Conservation (phyloP, 2,113 vertebrate genomes). For the Myrmophylax atrothorax region DNA sequence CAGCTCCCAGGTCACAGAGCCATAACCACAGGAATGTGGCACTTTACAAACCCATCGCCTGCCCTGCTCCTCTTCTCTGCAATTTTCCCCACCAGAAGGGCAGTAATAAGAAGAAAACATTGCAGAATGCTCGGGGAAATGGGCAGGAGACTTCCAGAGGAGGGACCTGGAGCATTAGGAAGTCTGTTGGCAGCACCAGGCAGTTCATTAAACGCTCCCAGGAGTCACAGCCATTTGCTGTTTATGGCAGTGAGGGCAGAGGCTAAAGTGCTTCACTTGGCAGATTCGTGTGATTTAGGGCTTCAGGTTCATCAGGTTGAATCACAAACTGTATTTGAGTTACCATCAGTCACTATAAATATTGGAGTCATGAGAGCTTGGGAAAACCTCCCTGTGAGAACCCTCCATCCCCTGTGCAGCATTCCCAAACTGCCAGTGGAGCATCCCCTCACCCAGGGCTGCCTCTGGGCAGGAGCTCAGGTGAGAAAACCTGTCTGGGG, state of each 20-base stretch:
- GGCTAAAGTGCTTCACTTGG: slow-evolving; percentile 17
- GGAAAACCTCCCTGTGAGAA: accelerated
- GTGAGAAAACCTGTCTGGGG: not conserved
- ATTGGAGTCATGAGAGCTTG: not conserved
- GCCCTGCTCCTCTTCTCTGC: not conserved
- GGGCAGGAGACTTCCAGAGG: not conserved
- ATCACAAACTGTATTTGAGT: not conserved
- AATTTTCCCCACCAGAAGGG: not conserved
- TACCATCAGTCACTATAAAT: not conserved
- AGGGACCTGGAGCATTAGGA: not conserved
- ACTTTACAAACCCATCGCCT: accelerated
- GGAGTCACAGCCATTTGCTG: not conserved
- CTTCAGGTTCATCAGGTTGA: not conserved
- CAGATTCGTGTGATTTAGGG: not conserved
- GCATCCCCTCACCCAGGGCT: not conserved
- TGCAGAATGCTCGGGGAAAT: not conserved
- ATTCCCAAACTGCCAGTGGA: accelerated
- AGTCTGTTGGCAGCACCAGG: not conserved
- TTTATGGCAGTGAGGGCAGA: not conserved
- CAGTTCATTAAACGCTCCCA: not conserved
- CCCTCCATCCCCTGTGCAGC: accelerated
- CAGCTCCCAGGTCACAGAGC: accelerated
- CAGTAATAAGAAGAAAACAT: not conserved
- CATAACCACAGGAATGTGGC: accelerated
- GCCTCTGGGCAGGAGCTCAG: not conserved